A percentile compares a stretch with the other conserved stretches of the same genome.
Conservation (phyloP, 2,888 invertebrate species). For the Cepaea hortensis region DNA sequence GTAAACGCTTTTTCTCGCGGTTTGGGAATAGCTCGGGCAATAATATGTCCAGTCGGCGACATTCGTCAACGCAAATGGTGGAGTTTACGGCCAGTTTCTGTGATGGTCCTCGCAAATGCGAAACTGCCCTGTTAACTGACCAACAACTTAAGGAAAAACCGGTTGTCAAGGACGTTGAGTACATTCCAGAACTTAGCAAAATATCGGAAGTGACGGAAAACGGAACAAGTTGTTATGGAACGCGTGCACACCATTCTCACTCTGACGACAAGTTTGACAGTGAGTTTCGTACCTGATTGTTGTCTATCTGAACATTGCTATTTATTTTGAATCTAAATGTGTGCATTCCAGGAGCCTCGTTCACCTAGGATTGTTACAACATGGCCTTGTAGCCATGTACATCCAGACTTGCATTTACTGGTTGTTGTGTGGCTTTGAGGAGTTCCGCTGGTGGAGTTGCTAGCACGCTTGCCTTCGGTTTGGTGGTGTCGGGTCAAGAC, state of each 20-base stretch:
- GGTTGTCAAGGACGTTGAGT: slow-evolving; percentile 20
- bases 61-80: slow-evolving; percentile 34
- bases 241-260: background rate
- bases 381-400: too few species aligned
- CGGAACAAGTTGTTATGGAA: slow-evolving; percentile 35
- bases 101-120: slow-evolving; percentile 13
- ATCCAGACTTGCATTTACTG: too few species aligned
- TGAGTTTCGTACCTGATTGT: background rate
- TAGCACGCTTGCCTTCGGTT: too few species aligned
- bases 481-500: too few species aligned
- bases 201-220: slow-evolving; percentile 48
- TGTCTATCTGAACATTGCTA: background rate
- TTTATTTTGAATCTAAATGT: too few species aligned
- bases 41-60: slow-evolving; percentile 3
- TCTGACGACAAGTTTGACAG: background rate
- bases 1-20: slow-evolving; percentile 14
- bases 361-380: too few species aligned
- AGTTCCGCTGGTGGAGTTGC: too few species aligned
- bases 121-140: background rate
- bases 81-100: slow-evolving; percentile 21
- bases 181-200: slow-evolving; percentile 37
- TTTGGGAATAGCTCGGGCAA: slow-evolving; percentile 19
- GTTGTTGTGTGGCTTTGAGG: too few species aligned
- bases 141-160: background rate
- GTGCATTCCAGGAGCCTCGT: too few species aligned